Evolutionary conservation across 2,797 vertebrate genomes (phyloP), one percentile per base, ranked within the genome.

Genomic region (Myoxocephalus aenaeus): DNA sequence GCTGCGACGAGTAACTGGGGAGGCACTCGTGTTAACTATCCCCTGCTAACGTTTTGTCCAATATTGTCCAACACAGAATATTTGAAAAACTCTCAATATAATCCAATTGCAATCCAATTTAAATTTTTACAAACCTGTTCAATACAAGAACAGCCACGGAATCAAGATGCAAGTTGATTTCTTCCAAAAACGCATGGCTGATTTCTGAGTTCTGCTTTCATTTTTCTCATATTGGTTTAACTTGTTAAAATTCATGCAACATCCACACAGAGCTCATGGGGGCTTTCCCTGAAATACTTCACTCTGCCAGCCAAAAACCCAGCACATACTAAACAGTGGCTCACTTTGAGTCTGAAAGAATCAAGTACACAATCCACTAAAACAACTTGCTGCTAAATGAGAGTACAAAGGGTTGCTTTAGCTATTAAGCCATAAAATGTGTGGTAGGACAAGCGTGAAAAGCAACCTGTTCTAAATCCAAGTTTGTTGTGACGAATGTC

Each of bases 1-100:
- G 32, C 36, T 62, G 27, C 15, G n/a, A 50, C 6, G 59, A 67
- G 62, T 79, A 87, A 86, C 71, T 87, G 78, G 82, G 75, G 69
- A 62, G 13, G 38, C 18, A 65, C 63, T 77, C 18, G 20, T 42
- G 27, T 67, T 80, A 36, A 9, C 32, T 58, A 51, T 44, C 46
- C 42, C 74, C 58, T 72, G 42, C 9, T 50, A 4, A 50, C 12
- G 3, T 32, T 40, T 65, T 57, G 22, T 64, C 38, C 25, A 25
- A 15, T 40, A 10, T 11, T n/a, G n/a, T n/a, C n/a, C 36, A 61
- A 10, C 18, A 38, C 29, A 50, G 18, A 46, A 56, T 36, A 63
- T 56, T 44, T 11, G 2, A 42, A 68, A 25, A 68, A 34, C 36
- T 59, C 18, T 59, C 7, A 63, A 25, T 36, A 56, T 14, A 40